phyloP scores from a whole-genome alignment of 2,113 vertebrate genomes.

The Aythya baeri region DNA sequence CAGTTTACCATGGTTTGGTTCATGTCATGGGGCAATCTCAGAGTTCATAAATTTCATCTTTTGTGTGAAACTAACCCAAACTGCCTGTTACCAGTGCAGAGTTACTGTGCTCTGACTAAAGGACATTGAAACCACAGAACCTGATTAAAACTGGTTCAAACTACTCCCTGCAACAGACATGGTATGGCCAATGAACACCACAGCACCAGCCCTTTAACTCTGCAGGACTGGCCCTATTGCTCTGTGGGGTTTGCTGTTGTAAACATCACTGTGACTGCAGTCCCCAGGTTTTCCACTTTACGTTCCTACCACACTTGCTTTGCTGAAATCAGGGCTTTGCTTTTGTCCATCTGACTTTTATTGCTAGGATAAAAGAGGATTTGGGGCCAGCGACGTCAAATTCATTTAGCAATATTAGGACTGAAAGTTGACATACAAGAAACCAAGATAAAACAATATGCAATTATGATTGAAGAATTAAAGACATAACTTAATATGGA shows the following conservation, averaged over 20 bases:
- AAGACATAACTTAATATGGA: neutral
- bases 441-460: neutral
- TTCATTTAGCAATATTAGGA: neutral
- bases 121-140: neutral
- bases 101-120: neutral
- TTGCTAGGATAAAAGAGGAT: neutral
- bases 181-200: neutral
- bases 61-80: neutral
- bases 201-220: too few relatives aligned
- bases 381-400: neutral
- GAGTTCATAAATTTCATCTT: neutral
- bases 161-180: neutral
- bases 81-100: neutral
- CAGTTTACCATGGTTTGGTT: neutral
- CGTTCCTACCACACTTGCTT: neutral
- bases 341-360: neutral
- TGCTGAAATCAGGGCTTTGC: neutral
- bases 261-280: neutral
- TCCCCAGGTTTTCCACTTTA: neutral
- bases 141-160: neutral
- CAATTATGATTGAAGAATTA: neutral
- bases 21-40: neutral
- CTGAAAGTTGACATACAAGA: neutral
- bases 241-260: neutral
- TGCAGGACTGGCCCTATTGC: neutral